Conservation (phyloP, 2,888 invertebrate species). For the Pheosia tremula region DNA sequence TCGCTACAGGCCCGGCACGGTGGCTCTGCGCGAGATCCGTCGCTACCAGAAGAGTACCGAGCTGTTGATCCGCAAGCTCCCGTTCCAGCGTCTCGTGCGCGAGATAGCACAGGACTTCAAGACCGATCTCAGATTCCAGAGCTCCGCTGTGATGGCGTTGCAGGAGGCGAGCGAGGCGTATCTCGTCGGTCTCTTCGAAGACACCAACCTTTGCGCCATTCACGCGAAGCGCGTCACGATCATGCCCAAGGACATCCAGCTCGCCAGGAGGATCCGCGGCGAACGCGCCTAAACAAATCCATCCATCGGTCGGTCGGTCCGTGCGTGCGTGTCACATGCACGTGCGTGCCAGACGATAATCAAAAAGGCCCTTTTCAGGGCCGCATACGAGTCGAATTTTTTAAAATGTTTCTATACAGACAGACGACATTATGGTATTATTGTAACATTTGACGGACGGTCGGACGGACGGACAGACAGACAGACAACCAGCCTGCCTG, state of each 20-base stretch:
- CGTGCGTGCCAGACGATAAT: neutral
- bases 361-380: slow-evolving; percentile 32
- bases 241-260: slow-evolving; percentile 95
- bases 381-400: slow-evolving; percentile 15
- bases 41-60: slow-evolving; percentile 96
- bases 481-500: too few relatives aligned
- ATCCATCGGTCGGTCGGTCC: too few relatives aligned
- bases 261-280: slow-evolving; percentile 21
- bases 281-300: slow-evolving; percentile 15
- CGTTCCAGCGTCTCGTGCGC: slow-evolving; percentile 90
- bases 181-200: slow-evolving; percentile 89
- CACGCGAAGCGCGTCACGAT: slow-evolving; percentile 96
- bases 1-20: slow-evolving; percentile 94
- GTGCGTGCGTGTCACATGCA: too few relatives aligned
- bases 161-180: slow-evolving; percentile 91
- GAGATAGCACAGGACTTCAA: slow-evolving; percentile 97
- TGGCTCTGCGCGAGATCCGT: slow-evolving; percentile 95
- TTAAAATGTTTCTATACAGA: slow-evolving; percentile 10
- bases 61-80: slow-evolving; percentile 94
- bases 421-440: slow-evolving; percentile 16
- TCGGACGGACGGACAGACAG: too few relatives aligned
- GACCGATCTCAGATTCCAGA: slow-evolving; percentile 84
- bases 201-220: slow-evolving; percentile 93
- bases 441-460: too few relatives aligned
- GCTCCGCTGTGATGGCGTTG: slow-evolving; percentile 89